Percentiles rank a stretch among this genome's conserved stretches.
These are phyloP conservation scores for Papilio gigon DNA, from an alignment of 2,888 invertebrate genomes.

Conservation along the genomic window DNA sequence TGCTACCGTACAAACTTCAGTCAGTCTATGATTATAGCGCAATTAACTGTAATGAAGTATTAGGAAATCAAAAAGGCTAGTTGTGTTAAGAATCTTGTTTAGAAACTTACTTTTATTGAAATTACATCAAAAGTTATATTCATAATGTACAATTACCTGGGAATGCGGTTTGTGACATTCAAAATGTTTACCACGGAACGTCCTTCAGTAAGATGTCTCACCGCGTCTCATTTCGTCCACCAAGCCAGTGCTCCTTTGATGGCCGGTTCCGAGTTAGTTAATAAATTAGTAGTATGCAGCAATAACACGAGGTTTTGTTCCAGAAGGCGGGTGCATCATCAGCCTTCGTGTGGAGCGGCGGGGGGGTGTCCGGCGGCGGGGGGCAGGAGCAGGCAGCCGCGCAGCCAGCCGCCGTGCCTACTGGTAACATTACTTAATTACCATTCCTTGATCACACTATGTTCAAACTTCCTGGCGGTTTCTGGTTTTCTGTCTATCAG, in stretches of 20 bases:
- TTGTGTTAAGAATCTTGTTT: too few species aligned
- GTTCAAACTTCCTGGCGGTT: too few species aligned
- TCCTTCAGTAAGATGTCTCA: too few species aligned
- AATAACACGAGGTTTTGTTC: slow-evolving; percentile 65
- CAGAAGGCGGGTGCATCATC: slow-evolving; percentile 85
- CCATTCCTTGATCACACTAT: neutral
- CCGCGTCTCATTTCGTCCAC: too few species aligned
- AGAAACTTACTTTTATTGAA: too few species aligned
- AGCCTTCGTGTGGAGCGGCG: slow-evolving; percentile 83
- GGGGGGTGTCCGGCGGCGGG: slow-evolving; percentile 81
- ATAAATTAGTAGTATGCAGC: neutral
- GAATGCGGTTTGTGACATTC: neutral
- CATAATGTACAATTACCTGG: neutral
- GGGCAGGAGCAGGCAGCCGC: slow-evolving; percentile 80
- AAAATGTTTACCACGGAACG: neutral
- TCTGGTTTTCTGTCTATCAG: too few species aligned
- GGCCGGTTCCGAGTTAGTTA: neutral
- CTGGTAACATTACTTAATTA: slow-evolving; percentile 65
- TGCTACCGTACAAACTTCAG: too few species aligned
- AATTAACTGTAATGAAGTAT: too few species aligned
- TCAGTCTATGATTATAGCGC: too few species aligned
- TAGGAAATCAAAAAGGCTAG: too few species aligned
- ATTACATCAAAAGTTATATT: neutral
- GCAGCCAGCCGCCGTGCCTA: slow-evolving; percentile 84
- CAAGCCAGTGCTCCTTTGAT: neutral